phyloP scores from a whole-genome alignment of 2,113 vertebrate species.

The Tetraodon nigroviridis region DNA sequence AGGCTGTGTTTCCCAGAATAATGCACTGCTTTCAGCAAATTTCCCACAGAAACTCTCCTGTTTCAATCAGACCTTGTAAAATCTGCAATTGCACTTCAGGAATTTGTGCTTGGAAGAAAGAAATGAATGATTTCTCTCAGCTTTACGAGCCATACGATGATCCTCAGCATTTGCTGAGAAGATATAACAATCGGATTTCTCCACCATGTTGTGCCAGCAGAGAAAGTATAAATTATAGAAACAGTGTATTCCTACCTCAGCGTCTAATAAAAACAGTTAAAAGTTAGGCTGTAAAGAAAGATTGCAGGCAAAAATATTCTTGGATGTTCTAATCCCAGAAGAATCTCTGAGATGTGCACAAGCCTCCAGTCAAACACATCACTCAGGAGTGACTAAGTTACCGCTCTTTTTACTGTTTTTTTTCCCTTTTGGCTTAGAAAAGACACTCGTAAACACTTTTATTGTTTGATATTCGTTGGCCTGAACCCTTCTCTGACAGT shows the following conservation, averaged over 20 bases:
- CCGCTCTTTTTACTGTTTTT: no score
- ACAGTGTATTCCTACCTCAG: no score
- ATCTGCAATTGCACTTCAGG: not conserved
- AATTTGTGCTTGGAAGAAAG: not conserved
- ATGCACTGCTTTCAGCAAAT: not conserved
- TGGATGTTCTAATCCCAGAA: not conserved
- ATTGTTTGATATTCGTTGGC: no score
- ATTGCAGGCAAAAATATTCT: not conserved
- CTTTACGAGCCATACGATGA: not conserved
- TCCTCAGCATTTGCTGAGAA: no score
- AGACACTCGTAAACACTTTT: no score
- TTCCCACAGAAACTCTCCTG: not conserved
- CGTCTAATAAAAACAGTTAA: not conserved
- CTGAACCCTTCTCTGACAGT: no score
- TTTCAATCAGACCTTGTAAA: conserved; percentile 7
- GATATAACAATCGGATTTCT: no score
- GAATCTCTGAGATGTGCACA: not conserved
- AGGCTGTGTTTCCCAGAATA: conserved; percentile 6
- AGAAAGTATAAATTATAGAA: not conserved
- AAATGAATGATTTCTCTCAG: not conserved
- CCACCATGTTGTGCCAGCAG: not conserved
- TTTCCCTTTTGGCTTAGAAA: no score
- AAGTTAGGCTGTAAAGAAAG: not conserved
- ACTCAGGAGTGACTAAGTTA: no score
- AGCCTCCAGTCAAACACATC: not conserved